These are phyloP conservation scores for Panzeria rudis DNA, from an alignment of 2,888 invertebrate genomes.

Conservation along the genomic window DNA sequence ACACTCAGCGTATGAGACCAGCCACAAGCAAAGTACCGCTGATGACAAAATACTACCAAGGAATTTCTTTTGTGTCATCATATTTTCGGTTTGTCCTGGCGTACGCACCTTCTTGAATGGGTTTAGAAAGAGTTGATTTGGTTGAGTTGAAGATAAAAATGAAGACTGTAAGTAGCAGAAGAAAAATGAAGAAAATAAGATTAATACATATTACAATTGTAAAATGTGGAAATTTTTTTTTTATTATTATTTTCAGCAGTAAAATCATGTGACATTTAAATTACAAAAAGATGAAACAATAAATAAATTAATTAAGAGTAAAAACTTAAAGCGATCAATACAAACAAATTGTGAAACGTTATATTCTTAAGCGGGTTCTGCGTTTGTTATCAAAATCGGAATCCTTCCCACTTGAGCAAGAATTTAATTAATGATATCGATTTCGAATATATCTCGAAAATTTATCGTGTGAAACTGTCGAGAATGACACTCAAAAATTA, in stretches of 20 bases:
- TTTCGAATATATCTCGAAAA: no score
- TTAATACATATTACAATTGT: conserved; percentile 27
- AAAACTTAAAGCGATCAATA: no score
- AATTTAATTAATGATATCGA: no score
- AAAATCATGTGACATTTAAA: background rate
- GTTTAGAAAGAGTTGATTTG: background rate
- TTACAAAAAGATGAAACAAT: background rate
- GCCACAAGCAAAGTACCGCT: conserved; percentile 79
- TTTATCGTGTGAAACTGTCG: no score
- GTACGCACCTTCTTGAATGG: background rate
- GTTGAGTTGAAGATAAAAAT: background rate
- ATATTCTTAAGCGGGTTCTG: no score
- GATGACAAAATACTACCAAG: conserved; percentile 78
- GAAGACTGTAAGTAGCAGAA: conserved; percentile 67
- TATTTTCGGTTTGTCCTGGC: conserved; percentile 32
- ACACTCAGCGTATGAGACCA: conserved; percentile 80
- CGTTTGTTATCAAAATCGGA: no score
- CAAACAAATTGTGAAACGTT: no score
- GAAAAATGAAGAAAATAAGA: conserved; percentile 2
- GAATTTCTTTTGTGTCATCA: conserved; percentile 75
- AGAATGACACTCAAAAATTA: no score
- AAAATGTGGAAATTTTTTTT: background rate
- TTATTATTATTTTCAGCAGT: background rate
- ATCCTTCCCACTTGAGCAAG: no score
- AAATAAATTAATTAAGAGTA: background rate